A percentile compares a stretch with the other conserved stretches of the same genome.
These are phyloP conservation scores for Microcebus jonahi DNA, from an alignment of 2,113 vertebrate species.

Conservation along the genomic window DNA sequence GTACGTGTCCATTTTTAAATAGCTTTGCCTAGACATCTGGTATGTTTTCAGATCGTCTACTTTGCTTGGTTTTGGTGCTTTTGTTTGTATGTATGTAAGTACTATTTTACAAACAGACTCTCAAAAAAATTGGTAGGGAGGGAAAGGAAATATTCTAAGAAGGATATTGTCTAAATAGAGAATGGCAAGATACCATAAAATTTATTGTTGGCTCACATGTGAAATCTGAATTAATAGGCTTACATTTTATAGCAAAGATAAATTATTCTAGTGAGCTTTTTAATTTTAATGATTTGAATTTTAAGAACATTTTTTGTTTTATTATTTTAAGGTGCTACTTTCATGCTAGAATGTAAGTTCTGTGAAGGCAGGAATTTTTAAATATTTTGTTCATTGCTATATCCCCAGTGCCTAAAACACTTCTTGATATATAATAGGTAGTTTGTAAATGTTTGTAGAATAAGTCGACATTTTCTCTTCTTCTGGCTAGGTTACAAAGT, in stretches of 20 bases:
- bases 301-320: background rate
- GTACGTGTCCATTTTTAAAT: background rate
- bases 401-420: background rate
- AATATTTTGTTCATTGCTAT: background rate
- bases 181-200: constrained; percentile 18
- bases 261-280: background rate
- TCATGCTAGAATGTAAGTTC: background rate
- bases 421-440: background rate
- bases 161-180: background rate
- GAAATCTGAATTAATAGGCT: constrained; percentile 27
- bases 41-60: background rate
- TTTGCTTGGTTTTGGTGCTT: constrained; percentile 41
- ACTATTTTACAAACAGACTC: background rate
- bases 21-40: background rate
- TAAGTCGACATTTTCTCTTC: background rate
- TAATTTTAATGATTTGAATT: background rate
- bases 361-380: background rate
- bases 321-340: background rate
- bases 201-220: background rate
- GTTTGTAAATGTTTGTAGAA: constrained; percentile 36
- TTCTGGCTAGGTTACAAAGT: background rate
- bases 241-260: background rate
- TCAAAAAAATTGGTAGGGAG: background rate
- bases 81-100: background rate
- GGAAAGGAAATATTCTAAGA: background rate